A percentile compares a stretch with the other conserved stretches of the same genome.
Evolutionary conservation across 2,888 invertebrate species (phyloP).

Genomic region (Cyaniris semiargus): DNA sequence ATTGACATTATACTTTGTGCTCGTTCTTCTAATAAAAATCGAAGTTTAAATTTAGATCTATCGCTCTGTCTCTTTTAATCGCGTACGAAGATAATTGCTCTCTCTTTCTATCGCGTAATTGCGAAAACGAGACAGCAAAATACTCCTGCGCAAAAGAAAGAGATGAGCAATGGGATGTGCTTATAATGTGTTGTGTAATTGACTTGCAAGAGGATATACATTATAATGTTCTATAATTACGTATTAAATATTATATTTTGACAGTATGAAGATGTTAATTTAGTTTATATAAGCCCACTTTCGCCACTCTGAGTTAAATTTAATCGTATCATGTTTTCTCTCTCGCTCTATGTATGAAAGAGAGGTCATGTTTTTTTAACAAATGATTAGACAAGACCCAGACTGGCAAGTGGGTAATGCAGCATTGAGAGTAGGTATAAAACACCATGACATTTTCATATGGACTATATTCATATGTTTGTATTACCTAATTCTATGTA

Average conservation of each 20-base stretch:
- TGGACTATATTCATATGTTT: constrained; percentile 19
- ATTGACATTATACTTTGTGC: no score
- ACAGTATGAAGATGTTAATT: background rate
- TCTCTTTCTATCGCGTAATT: background rate
- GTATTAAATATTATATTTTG: constrained; percentile 1
- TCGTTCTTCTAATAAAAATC: no score
- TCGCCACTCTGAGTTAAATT: background rate
- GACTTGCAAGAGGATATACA: background rate
- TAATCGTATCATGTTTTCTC: background rate
- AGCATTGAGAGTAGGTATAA: constrained; percentile 26
- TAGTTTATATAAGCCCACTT: background rate
- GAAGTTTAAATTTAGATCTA: background rate
- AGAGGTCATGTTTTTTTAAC: background rate
- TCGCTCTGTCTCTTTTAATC: background rate
- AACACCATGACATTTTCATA: constrained; percentile 40
- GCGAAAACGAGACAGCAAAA: background rate
- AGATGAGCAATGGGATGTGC: no score
- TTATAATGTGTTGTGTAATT: background rate
- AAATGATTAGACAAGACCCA: background rate
- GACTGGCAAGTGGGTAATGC: background rate
- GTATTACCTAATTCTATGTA: constrained; percentile 9
- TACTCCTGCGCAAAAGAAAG: background rate
- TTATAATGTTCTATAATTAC: background rate
- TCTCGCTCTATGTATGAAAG: background rate
- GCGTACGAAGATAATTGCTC: background rate